Percentiles rank a stretch among this genome's conserved stretches.
phyloP scores from a whole-genome alignment of 2,888 invertebrate species.

The Alentia gelatinosa region DNA sequence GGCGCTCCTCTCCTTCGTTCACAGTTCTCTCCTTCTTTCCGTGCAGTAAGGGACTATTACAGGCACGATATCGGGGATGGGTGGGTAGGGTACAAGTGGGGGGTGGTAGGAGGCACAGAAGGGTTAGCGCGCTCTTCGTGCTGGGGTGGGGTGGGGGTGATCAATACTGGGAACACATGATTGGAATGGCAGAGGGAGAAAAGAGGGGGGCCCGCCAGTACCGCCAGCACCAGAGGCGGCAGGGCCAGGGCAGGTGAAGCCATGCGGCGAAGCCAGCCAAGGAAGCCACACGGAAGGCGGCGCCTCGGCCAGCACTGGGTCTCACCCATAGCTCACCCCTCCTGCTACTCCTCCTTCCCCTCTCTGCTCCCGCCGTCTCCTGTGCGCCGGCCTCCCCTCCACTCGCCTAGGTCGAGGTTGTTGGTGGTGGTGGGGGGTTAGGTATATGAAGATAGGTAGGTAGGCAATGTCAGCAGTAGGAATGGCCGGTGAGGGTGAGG shows the following conservation, averaged over 20 bases:
- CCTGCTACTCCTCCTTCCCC: slow-evolving; percentile 14
- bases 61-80: background rate
- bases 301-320: slow-evolving; percentile 30
- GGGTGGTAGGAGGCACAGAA: background rate
- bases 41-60: background rate
- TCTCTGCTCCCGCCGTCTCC: background rate
- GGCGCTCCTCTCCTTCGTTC: too few species aligned
- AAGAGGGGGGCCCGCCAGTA: background rate
- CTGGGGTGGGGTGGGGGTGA: background rate
- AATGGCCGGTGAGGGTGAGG: background rate
- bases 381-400: background rate
- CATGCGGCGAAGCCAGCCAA: slow-evolving; percentile 27
- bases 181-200: slow-evolving; percentile 38
- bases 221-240: slow-evolving; percentile 23
- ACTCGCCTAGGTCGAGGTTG: background rate
- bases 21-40: background rate
- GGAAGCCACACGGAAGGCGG: slow-evolving; percentile 36
- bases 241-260: slow-evolving; percentile 23
- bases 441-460: background rate
- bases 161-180: slow-evolving; percentile 52
- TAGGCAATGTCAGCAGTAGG: background rate
- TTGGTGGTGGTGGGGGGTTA: background rate
- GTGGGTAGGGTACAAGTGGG: background rate
- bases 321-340: slow-evolving; percentile 39
- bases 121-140: slow-evolving; percentile 14